Evolutionary conservation across 2,113 vertebrate genomes (phyloP).

Genomic region (Paradoxurus hermaphroditus): DNA sequence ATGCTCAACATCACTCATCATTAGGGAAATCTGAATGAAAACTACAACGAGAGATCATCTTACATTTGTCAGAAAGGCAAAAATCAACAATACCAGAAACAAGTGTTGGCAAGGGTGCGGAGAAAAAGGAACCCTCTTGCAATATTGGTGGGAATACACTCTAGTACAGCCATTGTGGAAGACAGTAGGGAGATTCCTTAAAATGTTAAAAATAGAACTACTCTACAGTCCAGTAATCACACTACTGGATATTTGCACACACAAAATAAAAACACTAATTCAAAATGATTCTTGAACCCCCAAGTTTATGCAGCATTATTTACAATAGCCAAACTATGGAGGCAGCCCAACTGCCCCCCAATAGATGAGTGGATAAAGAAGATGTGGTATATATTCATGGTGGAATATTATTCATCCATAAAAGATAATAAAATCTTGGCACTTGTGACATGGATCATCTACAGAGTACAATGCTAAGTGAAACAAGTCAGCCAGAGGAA

Average conservation of each 20-base stretch:
- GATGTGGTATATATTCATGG: background rate
- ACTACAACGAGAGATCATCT: background rate
- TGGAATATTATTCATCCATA: background rate
- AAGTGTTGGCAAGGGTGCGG: background rate
- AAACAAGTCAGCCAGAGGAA: background rate
- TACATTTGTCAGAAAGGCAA: background rate
- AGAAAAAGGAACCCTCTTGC: background rate
- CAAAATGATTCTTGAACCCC: background rate
- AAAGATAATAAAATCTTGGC: background rate
- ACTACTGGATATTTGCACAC: background rate
- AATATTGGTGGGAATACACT: background rate
- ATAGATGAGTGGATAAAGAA: background rate
- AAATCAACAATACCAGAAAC: background rate
- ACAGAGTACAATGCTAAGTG: background rate
- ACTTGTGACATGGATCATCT: background rate
- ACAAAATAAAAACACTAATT: background rate
- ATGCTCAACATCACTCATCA: background rate
- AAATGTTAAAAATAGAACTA: background rate
- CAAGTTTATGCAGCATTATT: background rate
- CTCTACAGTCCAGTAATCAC: background rate
- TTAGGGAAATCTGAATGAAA: background rate
- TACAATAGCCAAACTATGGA: background rate
- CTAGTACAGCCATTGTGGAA: background rate
- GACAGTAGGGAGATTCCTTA: background rate
- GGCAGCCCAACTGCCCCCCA: background rate